Evolutionary conservation across 2,797 vertebrate genomes (phyloP).

Genomic region (Crocidura indochinensis): DNA sequence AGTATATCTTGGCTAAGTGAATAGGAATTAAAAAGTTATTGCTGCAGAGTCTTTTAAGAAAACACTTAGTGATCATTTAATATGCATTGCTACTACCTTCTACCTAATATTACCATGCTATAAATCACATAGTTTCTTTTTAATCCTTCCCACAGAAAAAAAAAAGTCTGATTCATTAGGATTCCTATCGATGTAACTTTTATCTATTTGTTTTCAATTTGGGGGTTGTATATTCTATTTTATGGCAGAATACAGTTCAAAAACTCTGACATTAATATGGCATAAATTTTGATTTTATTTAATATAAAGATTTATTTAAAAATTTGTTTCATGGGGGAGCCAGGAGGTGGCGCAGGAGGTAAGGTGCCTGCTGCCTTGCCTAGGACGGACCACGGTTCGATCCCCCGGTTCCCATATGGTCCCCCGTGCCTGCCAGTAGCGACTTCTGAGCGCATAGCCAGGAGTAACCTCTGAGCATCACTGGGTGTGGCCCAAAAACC

Average conservation of each 20-base stretch:
- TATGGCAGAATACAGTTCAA: constrained; percentile 70
- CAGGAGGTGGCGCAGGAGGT: too few species aligned
- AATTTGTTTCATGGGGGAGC: too few species aligned
- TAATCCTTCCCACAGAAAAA: constrained; percentile 53
- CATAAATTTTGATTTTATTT: constrained; percentile 73
- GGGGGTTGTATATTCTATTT: constrained; percentile 50
- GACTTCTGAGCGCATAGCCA: too few species aligned
- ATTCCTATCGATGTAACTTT: constrained; percentile 73
- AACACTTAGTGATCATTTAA: not conserved
- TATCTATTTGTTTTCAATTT: constrained; percentile 73
- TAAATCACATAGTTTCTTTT: constrained; percentile 49
- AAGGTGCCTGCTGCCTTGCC: too few species aligned
- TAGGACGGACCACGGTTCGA: too few species aligned
- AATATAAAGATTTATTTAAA: constrained; percentile 52
- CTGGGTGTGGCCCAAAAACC: too few species aligned
- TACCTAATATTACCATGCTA: constrained; percentile 10
- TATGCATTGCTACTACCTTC: constrained; percentile 62
- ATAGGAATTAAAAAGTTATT: constrained; percentile 62
- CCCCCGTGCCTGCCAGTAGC: too few species aligned
- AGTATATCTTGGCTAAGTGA: constrained; percentile 51
- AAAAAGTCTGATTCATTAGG: constrained; percentile 73
- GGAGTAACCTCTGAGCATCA: too few species aligned
- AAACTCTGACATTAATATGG: constrained; percentile 56
- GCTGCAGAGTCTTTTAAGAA: constrained; percentile 47
- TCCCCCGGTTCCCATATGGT: too few species aligned